These are phyloP conservation scores for Cyanocitta stelleri DNA, from an alignment of 2,113 vertebrate species.

Conservation along the genomic window DNA sequence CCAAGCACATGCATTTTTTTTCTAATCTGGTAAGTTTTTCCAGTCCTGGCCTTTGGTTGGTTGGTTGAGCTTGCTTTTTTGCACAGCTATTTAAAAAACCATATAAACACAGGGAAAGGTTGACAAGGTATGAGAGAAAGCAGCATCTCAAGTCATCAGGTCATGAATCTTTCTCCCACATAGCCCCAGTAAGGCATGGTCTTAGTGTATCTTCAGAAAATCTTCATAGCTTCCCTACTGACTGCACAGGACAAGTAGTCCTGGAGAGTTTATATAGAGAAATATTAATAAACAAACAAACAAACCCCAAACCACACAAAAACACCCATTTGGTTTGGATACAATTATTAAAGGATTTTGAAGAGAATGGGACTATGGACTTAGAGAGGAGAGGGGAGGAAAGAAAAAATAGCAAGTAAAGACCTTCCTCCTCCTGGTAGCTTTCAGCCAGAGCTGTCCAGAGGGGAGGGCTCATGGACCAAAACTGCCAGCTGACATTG, in stretches of 20 bases:
- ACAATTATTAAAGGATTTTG: background rate
- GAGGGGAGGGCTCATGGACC: background rate
- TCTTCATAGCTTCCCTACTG: background rate
- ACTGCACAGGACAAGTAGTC: background rate
- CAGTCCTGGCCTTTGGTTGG: background rate
- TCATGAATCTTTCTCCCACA: background rate
- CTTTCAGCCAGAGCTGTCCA: background rate
- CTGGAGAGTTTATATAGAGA: background rate
- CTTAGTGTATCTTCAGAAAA: background rate
- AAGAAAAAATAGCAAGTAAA: background rate
- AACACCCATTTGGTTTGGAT: background rate
- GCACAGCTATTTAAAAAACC: background rate
- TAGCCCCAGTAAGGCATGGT: background rate
- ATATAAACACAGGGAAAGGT: background rate
- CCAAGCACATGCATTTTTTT: background rate
- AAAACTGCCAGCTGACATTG: background rate
- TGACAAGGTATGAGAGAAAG: background rate
- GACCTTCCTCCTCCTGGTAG: background rate
- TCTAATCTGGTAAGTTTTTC: background rate
- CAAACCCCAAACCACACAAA: background rate
- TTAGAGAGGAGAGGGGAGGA: background rate
- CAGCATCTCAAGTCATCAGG: background rate
- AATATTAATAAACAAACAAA: background rate
- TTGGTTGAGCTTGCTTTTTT: background rate
- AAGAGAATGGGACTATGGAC: background rate